Percentiles rank a stretch among this genome's conserved stretches.
Evolutionary conservation across 2,113 vertebrate species (phyloP).

Genomic region (Callithrix jacchus): DNA sequence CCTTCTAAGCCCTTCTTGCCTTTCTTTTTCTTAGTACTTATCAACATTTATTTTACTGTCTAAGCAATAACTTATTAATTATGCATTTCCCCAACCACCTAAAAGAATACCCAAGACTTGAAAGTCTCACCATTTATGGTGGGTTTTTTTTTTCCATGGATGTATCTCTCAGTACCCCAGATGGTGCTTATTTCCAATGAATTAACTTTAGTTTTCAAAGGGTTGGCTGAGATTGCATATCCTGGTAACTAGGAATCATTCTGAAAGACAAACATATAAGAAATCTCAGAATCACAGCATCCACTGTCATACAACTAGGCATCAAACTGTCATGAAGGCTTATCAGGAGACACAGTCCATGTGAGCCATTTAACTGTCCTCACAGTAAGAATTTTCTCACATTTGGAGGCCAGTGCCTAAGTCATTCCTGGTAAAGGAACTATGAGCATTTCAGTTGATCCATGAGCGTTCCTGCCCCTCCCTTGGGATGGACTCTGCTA

Average conservation of each 20-base stretch:
- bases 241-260: not conserved
- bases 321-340: not conserved
- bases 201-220: not conserved
- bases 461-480: not conserved
- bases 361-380: not conserved
- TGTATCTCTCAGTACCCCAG: not conserved
- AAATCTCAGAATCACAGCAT: not conserved
- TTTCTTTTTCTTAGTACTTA: not conserved
- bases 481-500: not conserved
- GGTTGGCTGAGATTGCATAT: not conserved
- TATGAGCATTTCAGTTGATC: not conserved
- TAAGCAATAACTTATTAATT: not conserved
- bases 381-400: not conserved
- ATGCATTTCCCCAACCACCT: not conserved
- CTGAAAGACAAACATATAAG: not conserved
- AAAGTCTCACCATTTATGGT: not conserved
- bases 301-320: not conserved
- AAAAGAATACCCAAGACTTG: not conserved
- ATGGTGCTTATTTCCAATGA: not conserved
- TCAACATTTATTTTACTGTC: not conserved
- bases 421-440: not conserved
- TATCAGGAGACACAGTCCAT: not conserved
- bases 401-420: not conserved
- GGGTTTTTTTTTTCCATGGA: not conserved
- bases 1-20: not conserved